Evolutionary conservation across 2,888 invertebrate species (phyloP).

Genomic region (Siphonodentalium dalli): DNA sequence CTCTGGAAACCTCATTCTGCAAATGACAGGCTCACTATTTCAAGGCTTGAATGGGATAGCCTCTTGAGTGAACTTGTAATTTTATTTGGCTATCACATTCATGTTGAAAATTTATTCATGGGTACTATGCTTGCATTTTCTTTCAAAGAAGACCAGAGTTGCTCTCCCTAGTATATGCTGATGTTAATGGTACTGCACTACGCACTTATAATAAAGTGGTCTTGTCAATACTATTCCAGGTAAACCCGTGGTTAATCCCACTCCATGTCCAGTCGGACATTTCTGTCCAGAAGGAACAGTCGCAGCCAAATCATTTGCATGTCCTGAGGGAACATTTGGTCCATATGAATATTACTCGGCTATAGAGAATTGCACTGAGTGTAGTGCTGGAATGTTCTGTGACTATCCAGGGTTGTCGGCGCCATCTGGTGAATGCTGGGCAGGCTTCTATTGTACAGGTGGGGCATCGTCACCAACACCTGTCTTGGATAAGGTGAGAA

Average conservation of each 20-base stretch:
- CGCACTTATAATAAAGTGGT: neutral
- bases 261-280: conserved; percentile 55
- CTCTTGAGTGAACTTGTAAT: too few species aligned
- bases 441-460: conserved; percentile 56
- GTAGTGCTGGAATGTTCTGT: conserved; percentile 58
- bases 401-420: conserved; percentile 43
- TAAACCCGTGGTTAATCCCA: conserved; percentile 48
- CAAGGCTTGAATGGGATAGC: too few species aligned
- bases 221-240: conserved; percentile 29
- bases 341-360: conserved; percentile 38
- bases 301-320: conserved; percentile 47
- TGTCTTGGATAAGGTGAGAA: conserved; percentile 46
- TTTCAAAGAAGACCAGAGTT: too few species aligned
- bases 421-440: conserved; percentile 54
- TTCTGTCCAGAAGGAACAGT: conserved; percentile 59
- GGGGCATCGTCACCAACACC: conserved; percentile 42
- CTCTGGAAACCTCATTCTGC: too few species aligned
- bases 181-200: neutral
- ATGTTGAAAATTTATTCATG: too few species aligned
- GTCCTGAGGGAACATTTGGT: conserved; percentile 56
- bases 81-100: too few species aligned
- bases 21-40: too few species aligned
- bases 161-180: neutral
- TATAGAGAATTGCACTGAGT: conserved; percentile 47
- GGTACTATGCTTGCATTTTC: too few species aligned